Base-by-base conservation (phyloP, 2,888 invertebrate genomes). In the Shargacucullia verbasci region DNA sequence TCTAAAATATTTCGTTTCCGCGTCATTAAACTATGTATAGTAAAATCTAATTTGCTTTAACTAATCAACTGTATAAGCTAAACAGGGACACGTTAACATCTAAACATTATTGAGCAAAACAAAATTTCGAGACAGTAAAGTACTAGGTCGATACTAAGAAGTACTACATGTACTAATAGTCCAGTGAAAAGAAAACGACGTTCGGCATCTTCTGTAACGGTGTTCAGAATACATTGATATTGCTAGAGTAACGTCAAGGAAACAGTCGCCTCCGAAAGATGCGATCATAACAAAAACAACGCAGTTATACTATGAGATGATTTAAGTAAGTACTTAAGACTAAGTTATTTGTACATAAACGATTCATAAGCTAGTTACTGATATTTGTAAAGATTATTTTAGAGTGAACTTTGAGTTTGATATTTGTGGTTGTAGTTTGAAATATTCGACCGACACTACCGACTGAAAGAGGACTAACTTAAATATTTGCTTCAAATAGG, bases 171-270 rank as follows among this genome's bases (percentile, higher is more conserved):
- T 53, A 53, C 48, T 53, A 54, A 59, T 39, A 49, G 60, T 78
- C 72, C 78, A 82, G 79, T 80, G 79, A 80, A 80, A 35, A 79
- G 79, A 80, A 52, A 79, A 82, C 79, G 78, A 73, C 65, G 68
- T 78, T 78, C 65, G 73, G 70, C 46, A 49, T 64, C 49, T 59
- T 68, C 20, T 59, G 59, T 31, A 65, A 63, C 67, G 59, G 63
- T 62, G 55, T 73, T 61, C 58, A 69, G 66, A 70, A 67, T 62
- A 75, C 66, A 60, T 66, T 62, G 52, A 54, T 44, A 75, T 20
- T 56, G 59, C 64, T 69, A 69, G 54, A 56, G 27, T 65, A 72
- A 50, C 52, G 53, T 61, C 39, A 47, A 63, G 50, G 46, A 74
- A 41, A 58, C 69, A 50, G 59, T 39, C 52, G 43, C 49, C 46